These are phyloP conservation scores for Brenthis hecate DNA, from an alignment of 2,888 invertebrate genomes.

Conservation along the genomic window DNA sequence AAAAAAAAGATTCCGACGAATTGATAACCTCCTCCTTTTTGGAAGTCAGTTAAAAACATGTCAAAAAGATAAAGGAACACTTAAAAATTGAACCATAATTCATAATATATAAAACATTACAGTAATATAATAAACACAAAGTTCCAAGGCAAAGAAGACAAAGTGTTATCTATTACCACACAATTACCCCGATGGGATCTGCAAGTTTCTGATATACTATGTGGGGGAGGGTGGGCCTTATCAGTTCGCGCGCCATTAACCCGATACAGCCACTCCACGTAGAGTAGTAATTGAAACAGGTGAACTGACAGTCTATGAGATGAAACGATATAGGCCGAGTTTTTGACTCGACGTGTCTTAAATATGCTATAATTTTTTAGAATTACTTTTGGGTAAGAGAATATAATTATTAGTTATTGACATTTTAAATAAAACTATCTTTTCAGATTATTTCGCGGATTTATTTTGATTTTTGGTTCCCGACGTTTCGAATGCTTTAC, in stretches of 20 bases:
- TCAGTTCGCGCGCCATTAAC: conserved; percentile 76
- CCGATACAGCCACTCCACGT: conserved; percentile 78
- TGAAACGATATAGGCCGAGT: conserved; percentile 1
- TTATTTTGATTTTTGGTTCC: too few species aligned
- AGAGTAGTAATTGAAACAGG: conserved; percentile 58
- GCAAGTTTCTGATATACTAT: conserved; percentile 51
- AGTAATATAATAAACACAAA: conserved; percentile 5
- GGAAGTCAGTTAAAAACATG: too few species aligned
- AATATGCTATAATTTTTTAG: background rate
- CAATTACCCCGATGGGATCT: conserved; percentile 72
- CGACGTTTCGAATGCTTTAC: too few species aligned
- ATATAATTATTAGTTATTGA: too few species aligned
- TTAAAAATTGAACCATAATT: too few species aligned
- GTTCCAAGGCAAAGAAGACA: conserved; percentile 31
- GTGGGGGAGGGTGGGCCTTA: conserved; percentile 58
- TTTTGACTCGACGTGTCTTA: background rate
- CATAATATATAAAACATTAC: conserved; percentile 5
- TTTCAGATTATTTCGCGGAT: too few species aligned
- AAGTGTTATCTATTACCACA: conserved; percentile 65
- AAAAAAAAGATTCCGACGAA: too few species aligned
- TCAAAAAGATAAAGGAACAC: too few species aligned
- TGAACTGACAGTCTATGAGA: conserved; percentile 31
- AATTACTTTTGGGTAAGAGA: too few species aligned
- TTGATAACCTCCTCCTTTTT: too few species aligned
- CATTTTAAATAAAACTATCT: too few species aligned